Evolutionary conservation across 2,888 invertebrate species (phyloP), one percentile per base, ranked within the genome.

Genomic region (Cerceris ruficornis): DNA sequence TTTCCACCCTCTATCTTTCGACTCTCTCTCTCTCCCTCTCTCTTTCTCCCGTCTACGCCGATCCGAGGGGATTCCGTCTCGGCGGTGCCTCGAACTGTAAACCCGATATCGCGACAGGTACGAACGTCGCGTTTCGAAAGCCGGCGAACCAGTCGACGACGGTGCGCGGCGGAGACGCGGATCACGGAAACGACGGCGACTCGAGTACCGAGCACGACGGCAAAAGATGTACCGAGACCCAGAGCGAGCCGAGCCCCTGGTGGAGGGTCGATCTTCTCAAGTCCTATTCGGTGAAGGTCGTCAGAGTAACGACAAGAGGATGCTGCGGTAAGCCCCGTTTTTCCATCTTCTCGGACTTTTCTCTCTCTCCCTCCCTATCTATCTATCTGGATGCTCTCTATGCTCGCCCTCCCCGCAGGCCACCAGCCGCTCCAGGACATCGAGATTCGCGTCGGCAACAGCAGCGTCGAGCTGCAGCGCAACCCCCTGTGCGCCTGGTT

Each of bases 401-500:
- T 28, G 28, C 28, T 28, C 28, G 28, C 28, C 28, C 4, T 28
- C 28, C 4, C 28, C 28, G 28, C 28, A 95, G 97, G 97, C 74
- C 97, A 97, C 90, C 97, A 97, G 89, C 97, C 97, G 2, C 93
- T 98, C 13, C 97, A 97, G 92, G 98, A 98, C 91, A 93, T 98
- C 69, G 98, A 98, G 93, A 97, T 97, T 79, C 94, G 97, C 69
- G 97, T 97, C n/a, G 98, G 98, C 17, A 98, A 98, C 92, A 97
- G 97, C 92, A 98, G 97, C 89, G 95, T 95, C 0, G 97, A 97
- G 88, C 93, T 98, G 64, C 97, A 98, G 91, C 94, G 97, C 75
- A 98, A 98, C 93, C 97, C 98, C 14, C 93, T 98, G 0, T 98
- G 98, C 90, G 97, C 98, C 41, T 98, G 98, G 98, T 97, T 97